These are phyloP conservation scores for Psittacara wagleri DNA, from an alignment of 2,113 vertebrate genomes.

Conservation along the genomic window DNA sequence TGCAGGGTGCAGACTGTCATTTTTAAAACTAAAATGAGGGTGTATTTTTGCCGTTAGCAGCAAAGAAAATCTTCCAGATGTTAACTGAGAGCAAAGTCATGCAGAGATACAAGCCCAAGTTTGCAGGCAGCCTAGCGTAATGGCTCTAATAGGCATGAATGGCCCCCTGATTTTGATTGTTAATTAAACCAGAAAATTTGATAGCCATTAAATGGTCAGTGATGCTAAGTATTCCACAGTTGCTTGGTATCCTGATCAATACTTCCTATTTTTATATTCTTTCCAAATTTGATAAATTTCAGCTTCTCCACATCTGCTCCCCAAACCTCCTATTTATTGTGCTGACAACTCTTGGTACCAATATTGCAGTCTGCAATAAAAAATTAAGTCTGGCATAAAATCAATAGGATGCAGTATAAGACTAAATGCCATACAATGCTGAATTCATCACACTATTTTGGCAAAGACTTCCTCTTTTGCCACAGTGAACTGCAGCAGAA, in stretches of 20 bases:
- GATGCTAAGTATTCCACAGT: neutral
- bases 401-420: neutral
- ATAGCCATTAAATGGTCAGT: neutral
- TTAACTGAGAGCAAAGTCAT: neutral
- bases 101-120: neutral
- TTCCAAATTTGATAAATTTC: neutral
- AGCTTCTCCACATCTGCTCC: neutral
- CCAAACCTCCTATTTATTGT: neutral
- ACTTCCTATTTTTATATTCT: neutral
- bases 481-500: neutral
- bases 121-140: neutral
- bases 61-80: slow-evolving; percentile 20
- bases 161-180: neutral
- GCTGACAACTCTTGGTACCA: neutral
- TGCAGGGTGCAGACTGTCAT: slow-evolving; percentile 13
- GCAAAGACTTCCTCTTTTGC: neutral
- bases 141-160: neutral
- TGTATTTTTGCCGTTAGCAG: neutral
- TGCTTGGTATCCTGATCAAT: neutral
- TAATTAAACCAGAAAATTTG: neutral
- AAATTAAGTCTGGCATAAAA: neutral
- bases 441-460: neutral
- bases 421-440: neutral
- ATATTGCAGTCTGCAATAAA: neutral
- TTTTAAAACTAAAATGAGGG: neutral